Conservation (phyloP, 1,140 invertebrate genomes). For the Ganaspis sp. region DNA sequence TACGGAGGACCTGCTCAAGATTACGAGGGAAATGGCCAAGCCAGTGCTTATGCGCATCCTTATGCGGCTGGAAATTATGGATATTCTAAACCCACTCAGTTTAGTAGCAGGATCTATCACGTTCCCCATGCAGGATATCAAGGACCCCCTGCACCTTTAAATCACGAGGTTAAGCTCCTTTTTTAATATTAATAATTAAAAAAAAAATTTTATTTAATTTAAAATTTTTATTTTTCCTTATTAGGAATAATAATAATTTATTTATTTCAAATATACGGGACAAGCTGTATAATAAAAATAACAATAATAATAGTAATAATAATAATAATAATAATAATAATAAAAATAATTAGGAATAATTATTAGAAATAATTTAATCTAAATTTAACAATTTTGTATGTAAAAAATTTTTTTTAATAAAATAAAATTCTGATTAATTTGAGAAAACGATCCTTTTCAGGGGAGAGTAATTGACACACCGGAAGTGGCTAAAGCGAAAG, state of each 20-base stretch:
- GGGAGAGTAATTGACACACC: conserved; percentile 63
- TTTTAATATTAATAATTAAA: conserved; percentile 10
- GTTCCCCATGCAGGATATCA: conserved; percentile 47
- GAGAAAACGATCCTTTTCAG: too few relatives aligned
- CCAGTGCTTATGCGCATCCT: conserved; percentile 32
- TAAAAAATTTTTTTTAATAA: too few relatives aligned
- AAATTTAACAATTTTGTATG: too few relatives aligned
- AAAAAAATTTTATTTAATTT: not conserved
- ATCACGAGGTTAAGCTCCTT: conserved; percentile 49
- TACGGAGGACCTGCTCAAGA: conserved; percentile 52
- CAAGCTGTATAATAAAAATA: too few relatives aligned
- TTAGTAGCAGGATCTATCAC: conserved; percentile 53
- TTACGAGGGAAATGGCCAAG: conserved; percentile 68
- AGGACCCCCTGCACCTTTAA: conserved; percentile 55
- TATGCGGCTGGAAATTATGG: conserved; percentile 22
- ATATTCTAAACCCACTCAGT: conserved; percentile 53
- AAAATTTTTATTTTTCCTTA: too few relatives aligned
- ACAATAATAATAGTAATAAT: too few relatives aligned
- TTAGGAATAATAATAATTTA: too few relatives aligned
- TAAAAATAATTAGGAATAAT: not conserved
- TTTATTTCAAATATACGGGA: too few relatives aligned
- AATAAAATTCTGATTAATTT: too few relatives aligned
- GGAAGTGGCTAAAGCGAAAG: conserved; percentile 64
- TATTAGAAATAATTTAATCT: too few relatives aligned
- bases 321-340: too few relatives aligned